phyloP scores from a whole-genome alignment of 2,113 vertebrate genomes.

The Cryptotis parvus region DNA sequence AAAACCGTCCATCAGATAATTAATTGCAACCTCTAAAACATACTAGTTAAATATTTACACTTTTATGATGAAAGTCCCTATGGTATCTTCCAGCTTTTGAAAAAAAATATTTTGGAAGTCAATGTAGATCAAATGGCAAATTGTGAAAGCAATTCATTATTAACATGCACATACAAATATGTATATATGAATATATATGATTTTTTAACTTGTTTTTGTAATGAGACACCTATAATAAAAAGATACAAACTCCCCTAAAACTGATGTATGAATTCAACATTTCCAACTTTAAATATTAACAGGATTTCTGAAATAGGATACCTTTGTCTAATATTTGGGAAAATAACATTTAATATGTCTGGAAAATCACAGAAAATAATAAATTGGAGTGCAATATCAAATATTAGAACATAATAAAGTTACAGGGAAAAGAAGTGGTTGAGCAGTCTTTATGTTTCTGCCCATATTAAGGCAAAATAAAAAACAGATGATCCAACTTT shows the following conservation, averaged over 20 bases:
- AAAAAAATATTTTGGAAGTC: background rate
- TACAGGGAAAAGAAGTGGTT: background rate
- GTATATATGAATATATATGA: background rate
- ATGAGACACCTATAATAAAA: background rate
- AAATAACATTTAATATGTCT: slow-evolving; percentile 22
- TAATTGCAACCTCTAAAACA: background rate
- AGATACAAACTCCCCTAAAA: background rate
- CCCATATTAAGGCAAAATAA: background rate
- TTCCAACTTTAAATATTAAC: background rate
- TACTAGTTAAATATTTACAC: background rate
- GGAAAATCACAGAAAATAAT: background rate
- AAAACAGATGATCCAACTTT: background rate
- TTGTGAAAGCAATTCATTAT: background rate
- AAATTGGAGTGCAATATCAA: background rate
- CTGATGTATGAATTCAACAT: background rate
- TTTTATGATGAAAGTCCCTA: background rate
- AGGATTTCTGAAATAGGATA: background rate
- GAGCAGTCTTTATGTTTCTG: background rate
- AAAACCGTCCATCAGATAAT: background rate
- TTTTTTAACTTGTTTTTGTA: background rate
- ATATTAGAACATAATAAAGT: background rate
- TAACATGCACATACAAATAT: background rate
- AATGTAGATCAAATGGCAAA: background rate
- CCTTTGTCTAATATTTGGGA: background rate
- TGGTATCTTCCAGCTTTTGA: background rate